Conservation (phyloP, 2,113 vertebrate species). For the Ondatra zibethicus region DNA sequence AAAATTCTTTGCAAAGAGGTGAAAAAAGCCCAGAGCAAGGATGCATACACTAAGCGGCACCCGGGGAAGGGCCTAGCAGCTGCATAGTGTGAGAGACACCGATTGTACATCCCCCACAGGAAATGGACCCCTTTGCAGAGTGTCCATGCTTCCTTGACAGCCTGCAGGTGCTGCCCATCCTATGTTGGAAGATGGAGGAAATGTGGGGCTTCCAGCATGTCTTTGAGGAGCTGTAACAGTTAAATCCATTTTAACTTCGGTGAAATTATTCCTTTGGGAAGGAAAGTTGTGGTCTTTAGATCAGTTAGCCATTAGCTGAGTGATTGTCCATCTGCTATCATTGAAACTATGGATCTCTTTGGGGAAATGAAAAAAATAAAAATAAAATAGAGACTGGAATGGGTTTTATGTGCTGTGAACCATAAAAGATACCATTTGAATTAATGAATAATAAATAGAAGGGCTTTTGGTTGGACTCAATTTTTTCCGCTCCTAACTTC, state of each 20-base stretch:
- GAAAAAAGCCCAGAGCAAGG: neutral
- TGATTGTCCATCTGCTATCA: slow-evolving; percentile 53
- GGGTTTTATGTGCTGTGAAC: slow-evolving; percentile 25
- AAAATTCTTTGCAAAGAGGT: neutral
- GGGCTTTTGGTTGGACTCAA: slow-evolving; percentile 21
- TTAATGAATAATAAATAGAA: slow-evolving; percentile 59
- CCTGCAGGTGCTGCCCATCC: neutral
- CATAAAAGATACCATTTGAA: slow-evolving; percentile 47
- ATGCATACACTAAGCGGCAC: neutral
- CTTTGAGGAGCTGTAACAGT: neutral
- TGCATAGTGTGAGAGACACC: neutral
- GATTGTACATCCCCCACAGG: neutral
- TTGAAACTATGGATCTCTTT: slow-evolving; percentile 36
- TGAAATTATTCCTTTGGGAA: neutral
- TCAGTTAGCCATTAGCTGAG: slow-evolving; percentile 36
- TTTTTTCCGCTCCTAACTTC: slow-evolving; percentile 39
- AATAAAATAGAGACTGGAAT: slow-evolving; percentile 5
- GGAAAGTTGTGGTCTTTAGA: neutral
- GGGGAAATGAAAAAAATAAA: slow-evolving; percentile 56
- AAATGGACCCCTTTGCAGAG: neutral
- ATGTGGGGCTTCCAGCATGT: neutral
- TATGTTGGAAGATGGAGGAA: neutral
- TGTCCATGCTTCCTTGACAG: neutral
- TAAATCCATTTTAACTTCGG: neutral
- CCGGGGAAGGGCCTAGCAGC: neutral